Base-by-base conservation (phyloP, 2,888 invertebrate species). In the Lepas anatifera region DNA sequence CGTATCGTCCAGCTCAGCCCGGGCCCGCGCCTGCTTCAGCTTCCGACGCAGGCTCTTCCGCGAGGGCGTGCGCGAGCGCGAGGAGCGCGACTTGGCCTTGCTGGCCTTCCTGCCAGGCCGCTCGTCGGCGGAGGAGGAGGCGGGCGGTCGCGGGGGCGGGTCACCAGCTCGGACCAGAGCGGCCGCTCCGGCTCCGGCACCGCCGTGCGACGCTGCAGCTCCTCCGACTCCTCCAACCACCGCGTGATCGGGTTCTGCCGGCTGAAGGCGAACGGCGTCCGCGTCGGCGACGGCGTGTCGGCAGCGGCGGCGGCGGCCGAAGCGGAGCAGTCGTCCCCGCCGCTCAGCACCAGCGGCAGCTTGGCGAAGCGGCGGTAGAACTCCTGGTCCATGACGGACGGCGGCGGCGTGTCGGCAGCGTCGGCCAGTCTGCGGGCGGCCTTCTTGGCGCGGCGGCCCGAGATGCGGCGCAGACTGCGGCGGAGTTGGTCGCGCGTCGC, bases 161-260 rank as follows among this genome's bases (percentile, higher is more conserved):
- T 37, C 22, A 64, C 64, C 39, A 64, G 64, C 39, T 64, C 64
- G 2, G 64, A 64, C 64, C 64, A 64, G n/a, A 64, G 39, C 22
- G 39, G 64, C 64, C 64, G 35, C n/a, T 64, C 64, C n/a, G n/a
- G 22, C 25, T 64, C 64, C 29, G 32, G 22, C 10, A 18, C 8
- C 16, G 3, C 16, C 2, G 52, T 3, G 11, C 64, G 64, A 1
- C 35, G 64, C 1, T 3, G 13, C 35, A 37, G 64, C 25, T 37
- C n/a, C 64, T 64, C 64, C 4, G 64, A 64, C 39, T 64, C 64
- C 37, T 64, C 64, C 64, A 64, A 39, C 64, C 64, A 64, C 4
- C 39, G 35, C 22, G 64, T 64, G 35, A 64, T 64, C 64, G 64
- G 64, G 39, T 64, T 64, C 37, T 64, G 64, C 1, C 39, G 37